Evolutionary conservation across 2,113 vertebrate species (phyloP).

Genomic region (Psittacula cyanocephala): DNA sequence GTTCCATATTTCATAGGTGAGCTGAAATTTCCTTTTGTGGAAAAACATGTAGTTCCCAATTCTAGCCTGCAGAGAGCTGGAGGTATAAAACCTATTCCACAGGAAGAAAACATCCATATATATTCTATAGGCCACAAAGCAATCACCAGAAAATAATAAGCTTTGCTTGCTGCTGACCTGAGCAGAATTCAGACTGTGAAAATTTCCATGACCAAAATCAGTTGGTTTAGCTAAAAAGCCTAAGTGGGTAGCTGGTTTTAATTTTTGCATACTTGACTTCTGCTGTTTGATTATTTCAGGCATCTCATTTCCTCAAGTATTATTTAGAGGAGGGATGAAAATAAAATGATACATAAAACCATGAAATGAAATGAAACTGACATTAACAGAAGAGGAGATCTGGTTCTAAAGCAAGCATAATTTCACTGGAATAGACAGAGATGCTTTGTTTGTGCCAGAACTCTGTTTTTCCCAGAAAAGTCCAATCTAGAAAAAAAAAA

Average conservation of each 20-base stretch:
- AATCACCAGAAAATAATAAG: conserved; percentile 57
- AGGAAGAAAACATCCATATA: conserved; percentile 19
- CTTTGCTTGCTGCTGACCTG: conserved; percentile 53
- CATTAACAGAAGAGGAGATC: neutral
- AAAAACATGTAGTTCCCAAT: neutral
- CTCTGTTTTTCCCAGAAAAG: neutral
- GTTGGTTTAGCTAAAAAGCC: neutral
- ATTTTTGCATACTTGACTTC: conserved; percentile 51
- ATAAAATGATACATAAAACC: conserved; percentile 27
- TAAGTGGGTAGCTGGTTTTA: conserved; percentile 6
- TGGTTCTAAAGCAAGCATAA: conserved; percentile 1
- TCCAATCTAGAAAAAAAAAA: neutral
- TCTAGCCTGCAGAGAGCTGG: neutral
- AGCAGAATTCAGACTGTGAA: conserved; percentile 47
- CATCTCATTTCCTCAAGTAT: conserved; percentile 8
- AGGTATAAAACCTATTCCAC: conserved; percentile 1
- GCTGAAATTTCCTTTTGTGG: neutral
- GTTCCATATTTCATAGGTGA: conserved; percentile 2
- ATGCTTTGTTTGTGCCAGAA: conserved; percentile 7
- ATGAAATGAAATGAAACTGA: conserved; percentile 28
- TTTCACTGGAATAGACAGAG: neutral
- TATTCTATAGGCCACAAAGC: conserved; percentile 32
- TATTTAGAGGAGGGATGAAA: conserved; percentile 20
- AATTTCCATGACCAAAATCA: conserved; percentile 36
- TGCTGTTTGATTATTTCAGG: conserved; percentile 48